These are phyloP conservation scores for Crocuta crocuta DNA, from an alignment of 2,113 vertebrate species.

Conservation along the genomic window DNA sequence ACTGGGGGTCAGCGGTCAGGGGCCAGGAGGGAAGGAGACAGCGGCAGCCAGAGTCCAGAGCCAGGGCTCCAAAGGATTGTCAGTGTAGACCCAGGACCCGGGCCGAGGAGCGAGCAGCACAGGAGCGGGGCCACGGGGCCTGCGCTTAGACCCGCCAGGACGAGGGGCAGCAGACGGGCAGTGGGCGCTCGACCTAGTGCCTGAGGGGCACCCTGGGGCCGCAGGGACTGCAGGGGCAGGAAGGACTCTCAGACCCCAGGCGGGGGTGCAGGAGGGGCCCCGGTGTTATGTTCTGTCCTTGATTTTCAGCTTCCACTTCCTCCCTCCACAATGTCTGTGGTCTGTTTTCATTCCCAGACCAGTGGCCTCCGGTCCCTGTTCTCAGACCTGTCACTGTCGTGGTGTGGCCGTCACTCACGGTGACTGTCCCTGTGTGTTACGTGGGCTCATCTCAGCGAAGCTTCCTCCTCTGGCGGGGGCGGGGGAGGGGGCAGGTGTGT, in stretches of 20 bases:
- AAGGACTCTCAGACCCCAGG: not conserved
- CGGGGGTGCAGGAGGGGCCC: not conserved
- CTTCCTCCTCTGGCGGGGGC: not conserved
- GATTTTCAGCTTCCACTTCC: rapidly evolving
- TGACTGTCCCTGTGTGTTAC: rapidly evolving
- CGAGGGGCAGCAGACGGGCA: not conserved
- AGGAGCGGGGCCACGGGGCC: rapidly evolving
- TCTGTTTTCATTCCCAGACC: not conserved
- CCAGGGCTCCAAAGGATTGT: rapidly evolving
- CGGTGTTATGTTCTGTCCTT: no score
- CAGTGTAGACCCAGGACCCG: rapidly evolving
- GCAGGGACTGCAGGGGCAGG: not conserved
- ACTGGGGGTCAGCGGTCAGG: not conserved
- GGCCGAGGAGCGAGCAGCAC: no score
- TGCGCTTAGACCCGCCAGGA: not conserved
- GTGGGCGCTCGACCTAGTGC: not conserved
- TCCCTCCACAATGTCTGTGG: no score
- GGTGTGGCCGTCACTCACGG: rapidly evolving
- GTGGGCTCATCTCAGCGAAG: not conserved
- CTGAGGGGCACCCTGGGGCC: rapidly evolving
- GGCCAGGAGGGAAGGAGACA: not conserved
- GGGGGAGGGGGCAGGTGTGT: not conserved
- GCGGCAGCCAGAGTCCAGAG: not conserved
- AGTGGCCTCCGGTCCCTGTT: rapidly evolving
- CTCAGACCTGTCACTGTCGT: rapidly evolving